Evolutionary conservation across 2,797 vertebrate species (phyloP).

Genomic region (Phataginus tetradactyla): DNA sequence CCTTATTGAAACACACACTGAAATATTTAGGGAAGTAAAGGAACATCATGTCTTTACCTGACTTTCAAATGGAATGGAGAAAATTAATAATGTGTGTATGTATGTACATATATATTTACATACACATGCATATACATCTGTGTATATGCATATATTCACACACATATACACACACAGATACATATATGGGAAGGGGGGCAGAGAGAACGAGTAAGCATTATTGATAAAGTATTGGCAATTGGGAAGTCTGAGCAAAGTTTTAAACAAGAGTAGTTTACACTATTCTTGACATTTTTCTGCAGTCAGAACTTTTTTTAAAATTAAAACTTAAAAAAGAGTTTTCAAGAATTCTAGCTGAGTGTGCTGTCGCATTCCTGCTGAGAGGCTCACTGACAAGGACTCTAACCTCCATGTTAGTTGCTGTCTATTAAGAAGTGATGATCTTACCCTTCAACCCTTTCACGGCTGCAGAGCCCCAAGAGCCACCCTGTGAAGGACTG

Average conservation of each 20-base stretch:
- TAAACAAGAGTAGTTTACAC: background rate
- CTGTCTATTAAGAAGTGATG: background rate
- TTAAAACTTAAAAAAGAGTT: background rate
- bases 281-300: background rate
- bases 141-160: too few relatives aligned
- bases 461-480: background rate
- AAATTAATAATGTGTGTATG: background rate
- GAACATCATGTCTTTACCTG: background rate
- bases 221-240: background rate
- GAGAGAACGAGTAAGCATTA: background rate
- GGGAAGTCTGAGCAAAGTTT: background rate
- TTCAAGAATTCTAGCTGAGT: background rate
- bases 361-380: background rate
- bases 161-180: background rate
- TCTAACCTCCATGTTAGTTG: background rate
- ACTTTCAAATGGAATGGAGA: constrained; percentile 9
- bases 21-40: constrained; percentile 21
- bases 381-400: background rate
- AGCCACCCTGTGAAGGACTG: background rate
- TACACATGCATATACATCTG: background rate
- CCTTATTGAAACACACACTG: background rate
- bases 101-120: background rate
- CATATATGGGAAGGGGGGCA: background rate
- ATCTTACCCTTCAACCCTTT: background rate
- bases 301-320: constrained; percentile 8